Conservation (phyloP, 2,113 vertebrate species). For the Nymphicus hollandicus region DNA sequence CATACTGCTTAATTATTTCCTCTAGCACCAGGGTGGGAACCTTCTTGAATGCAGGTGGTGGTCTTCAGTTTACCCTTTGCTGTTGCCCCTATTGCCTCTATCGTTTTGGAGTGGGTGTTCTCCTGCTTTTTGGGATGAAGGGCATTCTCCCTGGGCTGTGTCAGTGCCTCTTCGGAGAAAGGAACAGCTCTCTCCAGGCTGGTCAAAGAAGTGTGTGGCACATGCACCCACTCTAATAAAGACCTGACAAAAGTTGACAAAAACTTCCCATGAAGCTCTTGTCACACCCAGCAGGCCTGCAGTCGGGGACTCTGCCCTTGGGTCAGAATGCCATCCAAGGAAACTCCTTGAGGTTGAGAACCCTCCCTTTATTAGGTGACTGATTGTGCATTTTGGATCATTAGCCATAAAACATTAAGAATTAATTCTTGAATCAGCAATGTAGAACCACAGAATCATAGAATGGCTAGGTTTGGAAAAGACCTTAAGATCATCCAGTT, state of each 20-base stretch:
- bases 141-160: neutral
- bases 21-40: neutral
- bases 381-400: neutral
- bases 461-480: neutral
- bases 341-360: neutral
- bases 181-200: neutral
- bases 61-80: neutral
- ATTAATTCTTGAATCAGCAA: neutral
- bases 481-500: neutral
- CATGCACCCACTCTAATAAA: neutral
- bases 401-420: neutral
- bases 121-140: neutral
- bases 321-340: neutral
- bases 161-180: neutral
- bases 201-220: neutral
- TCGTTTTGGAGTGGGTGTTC: accelerated
- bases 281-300: neutral
- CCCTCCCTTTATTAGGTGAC: neutral
- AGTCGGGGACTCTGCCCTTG: neutral
- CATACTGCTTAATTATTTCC: neutral
- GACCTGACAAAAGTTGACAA: neutral
- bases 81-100: neutral
- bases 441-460: neutral
- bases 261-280: neutral
- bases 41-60: accelerated